Conservation (phyloP, 2,113 vertebrate species). For the Ctenodactylus gundi region DNA sequence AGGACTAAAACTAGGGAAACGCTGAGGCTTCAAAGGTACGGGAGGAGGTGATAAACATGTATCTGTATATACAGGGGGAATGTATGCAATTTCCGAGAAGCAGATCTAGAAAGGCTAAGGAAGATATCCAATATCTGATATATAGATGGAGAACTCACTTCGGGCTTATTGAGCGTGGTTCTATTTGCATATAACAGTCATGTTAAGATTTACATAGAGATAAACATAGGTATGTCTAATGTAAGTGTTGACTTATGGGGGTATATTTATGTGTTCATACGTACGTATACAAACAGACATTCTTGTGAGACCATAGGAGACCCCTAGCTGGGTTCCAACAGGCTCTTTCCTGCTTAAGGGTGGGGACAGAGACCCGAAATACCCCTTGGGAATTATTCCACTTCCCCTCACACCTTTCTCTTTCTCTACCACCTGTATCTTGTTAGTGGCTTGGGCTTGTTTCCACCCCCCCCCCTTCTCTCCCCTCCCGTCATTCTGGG, state of each 20-base stretch:
- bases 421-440: background rate
- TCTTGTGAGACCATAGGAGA: background rate
- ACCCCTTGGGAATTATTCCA: rapidly evolving
- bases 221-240: background rate
- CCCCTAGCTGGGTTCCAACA: too few species aligned
- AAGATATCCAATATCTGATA: background rate
- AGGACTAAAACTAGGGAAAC: too few species aligned
- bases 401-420: rapidly evolving
- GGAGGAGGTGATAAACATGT: rapidly evolving
- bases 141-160: background rate
- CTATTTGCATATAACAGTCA: background rate
- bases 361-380: rapidly evolving
- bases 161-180: background rate
- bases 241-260: rapidly evolving
- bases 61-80: background rate
- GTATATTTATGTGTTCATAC: rapidly evolving
- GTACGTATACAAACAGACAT: rapidly evolving
- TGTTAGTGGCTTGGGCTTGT: background rate
- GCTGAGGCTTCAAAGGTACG: rapidly evolving
- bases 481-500: too few species aligned
- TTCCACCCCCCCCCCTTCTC: too few species aligned
- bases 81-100: background rate
- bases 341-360: background rate
- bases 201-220: background rate
- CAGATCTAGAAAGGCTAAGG: background rate